Evolutionary conservation across 2,888 invertebrate species (phyloP), one percentile per base, ranked within the genome.

Genomic region (Agrotis segetum): DNA sequence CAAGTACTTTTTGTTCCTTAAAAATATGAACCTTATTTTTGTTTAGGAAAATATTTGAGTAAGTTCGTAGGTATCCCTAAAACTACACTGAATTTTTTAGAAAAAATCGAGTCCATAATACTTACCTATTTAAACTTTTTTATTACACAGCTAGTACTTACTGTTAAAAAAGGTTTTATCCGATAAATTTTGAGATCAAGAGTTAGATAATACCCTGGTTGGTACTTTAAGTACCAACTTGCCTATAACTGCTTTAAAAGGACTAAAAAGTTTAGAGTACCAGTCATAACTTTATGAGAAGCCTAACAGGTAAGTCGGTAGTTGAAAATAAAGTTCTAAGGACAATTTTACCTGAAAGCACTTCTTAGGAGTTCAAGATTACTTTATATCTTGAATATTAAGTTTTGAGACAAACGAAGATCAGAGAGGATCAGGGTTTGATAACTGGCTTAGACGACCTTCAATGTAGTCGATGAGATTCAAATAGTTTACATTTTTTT

Each of bases 1-100:
- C 97, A 97, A n/a, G n/a, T 0, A 0, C 14, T 64, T 67, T 65
- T 61, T 17, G 7, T 0, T 49, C 6, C 14, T 64, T 14, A 5
- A 16, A 34, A 16, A 16, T 19, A 16, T 9, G 3, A 40, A 16
- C 4, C n/a, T 11, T 2, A 1, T 61, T 9, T 29, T 29, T 19
- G 7, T 17, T 7, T 13, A 1, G 7, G 17, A 19, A 4, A 24
- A 21, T 16, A 24, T 3, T 21, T 1, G 13, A 52, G 21, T 14
- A 21, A 52, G n/a, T 0, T 52, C 1, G 6, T 14, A 21, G 2
- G 52, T 52, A 40, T 40, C 1, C 1, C 0, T 40, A 40, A 40
- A 9, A 40, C 9, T 40, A 40, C 40, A 40, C 11, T 1, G 9
- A 40, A 11, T 40, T 40, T 40, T 40, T 40, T 11, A 40, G 9